Evolutionary conservation across 2,888 invertebrate genomes (phyloP).

Genomic region (Argyresthia albistria): DNA sequence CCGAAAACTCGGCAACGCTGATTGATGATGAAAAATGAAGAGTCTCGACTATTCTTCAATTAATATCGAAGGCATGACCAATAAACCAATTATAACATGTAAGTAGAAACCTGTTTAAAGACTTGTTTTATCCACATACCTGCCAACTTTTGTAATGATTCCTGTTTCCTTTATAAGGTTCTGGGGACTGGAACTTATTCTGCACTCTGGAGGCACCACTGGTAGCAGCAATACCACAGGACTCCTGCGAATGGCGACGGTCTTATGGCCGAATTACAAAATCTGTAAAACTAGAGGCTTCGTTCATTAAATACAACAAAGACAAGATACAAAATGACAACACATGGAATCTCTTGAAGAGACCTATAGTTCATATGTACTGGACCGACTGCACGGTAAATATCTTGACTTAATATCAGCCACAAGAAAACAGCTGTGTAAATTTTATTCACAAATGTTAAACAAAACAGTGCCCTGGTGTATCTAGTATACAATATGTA

Average conservation of each 20-base stretch:
- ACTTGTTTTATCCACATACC: not conserved
- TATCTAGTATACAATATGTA: too few relatives aligned
- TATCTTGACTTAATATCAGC: not conserved
- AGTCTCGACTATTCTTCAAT: conserved; percentile 63
- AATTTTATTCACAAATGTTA: too few relatives aligned
- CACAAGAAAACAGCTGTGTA: too few relatives aligned
- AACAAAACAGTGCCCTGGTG: too few relatives aligned
- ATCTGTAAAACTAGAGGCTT: conserved; percentile 86
- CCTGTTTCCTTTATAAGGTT: conserved; percentile 68
- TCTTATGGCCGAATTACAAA: conserved; percentile 90
- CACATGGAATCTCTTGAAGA: conserved; percentile 85
- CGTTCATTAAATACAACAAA: conserved; percentile 85
- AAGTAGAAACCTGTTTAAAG: conserved; percentile 35
- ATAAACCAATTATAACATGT: conserved; percentile 83
- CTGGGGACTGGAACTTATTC: conserved; percentile 89
- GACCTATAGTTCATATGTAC: conserved; percentile 93
- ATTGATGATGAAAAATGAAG: conserved; percentile 74
- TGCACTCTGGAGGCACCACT: conserved; percentile 85
- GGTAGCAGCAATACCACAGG: conserved; percentile 85
- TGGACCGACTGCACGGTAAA: conserved; percentile 95
- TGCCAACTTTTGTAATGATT: not conserved
- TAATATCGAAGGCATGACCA: conserved; percentile 74
- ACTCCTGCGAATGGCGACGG: conserved; percentile 92
- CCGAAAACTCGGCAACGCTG: conserved; percentile 39
- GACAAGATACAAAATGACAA: conserved; percentile 81